Base-by-base conservation (phyloP, 2,888 invertebrate genomes). In the Keiferia lycopersicella region DNA sequence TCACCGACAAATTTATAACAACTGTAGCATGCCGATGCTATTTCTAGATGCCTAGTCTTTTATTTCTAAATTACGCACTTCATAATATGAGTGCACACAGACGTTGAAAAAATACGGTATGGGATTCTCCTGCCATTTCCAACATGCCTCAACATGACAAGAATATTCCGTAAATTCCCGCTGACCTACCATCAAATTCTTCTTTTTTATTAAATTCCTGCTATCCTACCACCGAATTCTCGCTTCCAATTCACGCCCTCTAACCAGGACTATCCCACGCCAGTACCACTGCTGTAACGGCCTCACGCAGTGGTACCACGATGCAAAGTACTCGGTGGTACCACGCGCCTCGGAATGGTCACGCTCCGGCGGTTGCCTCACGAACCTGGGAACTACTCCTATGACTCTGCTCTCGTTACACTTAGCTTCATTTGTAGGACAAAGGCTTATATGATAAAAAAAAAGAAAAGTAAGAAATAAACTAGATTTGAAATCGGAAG, bases 311-410 rank as follows among this genome's bases (percentile, higher is more conserved):
- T 12, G 30, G 57, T 57, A 34, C 34, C 57, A 57, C 26, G 26
- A 26, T 26, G 6, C 6, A 26, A 26, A 26, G 26, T 26, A 26
- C 26, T 26, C 26, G 26, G 26, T 6, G 26, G 26, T 26, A 26
- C 26, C 26, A 26, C 53, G 16, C 39, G 53, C 61, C 41, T 57
- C 45, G 45, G 61, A 56, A 34, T 41, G n/a, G 65, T 65, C 65
- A 65, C 65, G 65, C 65, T 60, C 56, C 16, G 39, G 16, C 59
- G 59, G 65, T 64, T 64, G 20, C 62, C 62, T 22, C 61, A 62
- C 60, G 65, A 60, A 57, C 14, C 58, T 62, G 62, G 62, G 62
- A 64, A 65, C 38, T 57, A 26, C 62, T 34, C 65, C 56, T 57
- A 38, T 34, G 34, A n/a, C 56, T n/a, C 56, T 56, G 34, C 30